Evolutionary conservation across 1,140 invertebrate species (phyloP), one percentile per base, ranked within the genome.

Genomic region (Aphaenogaster ashmeadi): DNA sequence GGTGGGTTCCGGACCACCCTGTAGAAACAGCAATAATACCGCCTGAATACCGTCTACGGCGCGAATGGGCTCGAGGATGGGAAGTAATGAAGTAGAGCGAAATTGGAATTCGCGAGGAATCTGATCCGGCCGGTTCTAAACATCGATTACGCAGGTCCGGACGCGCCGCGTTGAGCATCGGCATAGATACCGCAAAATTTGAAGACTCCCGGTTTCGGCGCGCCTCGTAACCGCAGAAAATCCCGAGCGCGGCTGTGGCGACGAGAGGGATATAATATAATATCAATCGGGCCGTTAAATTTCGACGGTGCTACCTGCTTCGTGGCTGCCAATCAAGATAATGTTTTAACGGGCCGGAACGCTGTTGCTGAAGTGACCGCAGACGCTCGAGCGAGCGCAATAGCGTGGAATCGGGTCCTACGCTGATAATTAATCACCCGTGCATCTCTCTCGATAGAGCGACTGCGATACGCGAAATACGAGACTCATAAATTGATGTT

Each of bases 101-200:
- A 88, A 88, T 88, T 86, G 87, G 84, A 86, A 86, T 88, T 88
- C 50, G 64, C 66, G 62, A 64, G 64, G 87, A 88, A 88, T 88
- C 84, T 21, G 84, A 88, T 86, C 27, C 87, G 36, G 52, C 18
- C 60, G 79, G 69, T 64, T 86, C 83, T 84, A 84, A 84, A 84
- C 80, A 84, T 84, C 69, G 80, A 84, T 84, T 84, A 84, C 54
- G 54, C 80, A 21, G 38, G 41, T 84, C 69, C 69, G n/a, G n/a
- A 62, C 54, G 41, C 41, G 69, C 54, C 41, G 36, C 18, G 41
- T 52, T 13, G 52, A 18, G 38, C 50, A 52, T 47, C 64, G 50
- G 36, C 21, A 21, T n/a, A 21, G 47, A 11, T 60, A 56, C 77
- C 84, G 21, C 52, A 75, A 88, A 88, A 88, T 86, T 79, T 74